These are phyloP conservation scores for Temnopleurus reevesii DNA, from an alignment of 53 echinoderm and acorn worm genomes.

Conservation along the genomic window DNA sequence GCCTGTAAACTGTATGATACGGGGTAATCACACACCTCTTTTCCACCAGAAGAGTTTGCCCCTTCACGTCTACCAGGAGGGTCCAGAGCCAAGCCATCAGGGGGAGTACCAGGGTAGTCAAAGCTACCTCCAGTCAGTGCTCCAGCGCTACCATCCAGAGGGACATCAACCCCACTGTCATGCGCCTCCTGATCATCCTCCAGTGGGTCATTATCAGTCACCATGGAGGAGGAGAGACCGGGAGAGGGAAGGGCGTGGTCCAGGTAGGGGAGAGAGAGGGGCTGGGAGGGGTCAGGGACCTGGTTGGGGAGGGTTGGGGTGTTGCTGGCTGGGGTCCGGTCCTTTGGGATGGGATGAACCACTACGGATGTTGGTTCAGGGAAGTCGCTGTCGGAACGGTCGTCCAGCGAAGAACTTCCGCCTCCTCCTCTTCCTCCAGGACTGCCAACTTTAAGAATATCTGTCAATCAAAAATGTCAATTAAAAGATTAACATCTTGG, in stretches of 20 bases:
- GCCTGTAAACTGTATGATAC: too few relatives aligned
- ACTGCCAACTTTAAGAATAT: constrained; percentile 26
- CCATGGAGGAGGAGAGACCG: constrained; percentile 54
- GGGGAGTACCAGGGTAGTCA: constrained; percentile 1
- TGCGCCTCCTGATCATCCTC: neutral
- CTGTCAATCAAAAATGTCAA: neutral
- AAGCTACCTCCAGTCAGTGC: constrained; percentile 40
- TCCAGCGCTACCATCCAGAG: constrained; percentile 44
- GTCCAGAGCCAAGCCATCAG: constrained; percentile 22
- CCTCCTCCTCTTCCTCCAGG: neutral
- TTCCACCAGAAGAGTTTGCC: neutral
- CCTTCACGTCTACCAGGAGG: neutral
- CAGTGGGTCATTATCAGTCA: constrained; percentile 37
- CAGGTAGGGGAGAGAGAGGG: neutral
- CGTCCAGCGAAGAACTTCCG: constrained; percentile 40
- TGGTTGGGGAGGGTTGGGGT: neutral
- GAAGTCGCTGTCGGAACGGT: constrained; percentile 48
- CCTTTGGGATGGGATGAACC: constrained; percentile 25
- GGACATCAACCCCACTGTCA: constrained; percentile 56
- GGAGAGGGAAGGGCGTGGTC: constrained; percentile 58
- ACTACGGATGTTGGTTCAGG: constrained; percentile 14
- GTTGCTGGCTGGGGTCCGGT: neutral
- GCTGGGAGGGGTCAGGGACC: neutral
- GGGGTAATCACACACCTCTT: constrained; percentile 13
- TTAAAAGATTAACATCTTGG: neutral